These are phyloP conservation scores for Xenotilapia longispinis DNA, from an alignment of 2,113 vertebrate species.

Conservation along the genomic window DNA sequence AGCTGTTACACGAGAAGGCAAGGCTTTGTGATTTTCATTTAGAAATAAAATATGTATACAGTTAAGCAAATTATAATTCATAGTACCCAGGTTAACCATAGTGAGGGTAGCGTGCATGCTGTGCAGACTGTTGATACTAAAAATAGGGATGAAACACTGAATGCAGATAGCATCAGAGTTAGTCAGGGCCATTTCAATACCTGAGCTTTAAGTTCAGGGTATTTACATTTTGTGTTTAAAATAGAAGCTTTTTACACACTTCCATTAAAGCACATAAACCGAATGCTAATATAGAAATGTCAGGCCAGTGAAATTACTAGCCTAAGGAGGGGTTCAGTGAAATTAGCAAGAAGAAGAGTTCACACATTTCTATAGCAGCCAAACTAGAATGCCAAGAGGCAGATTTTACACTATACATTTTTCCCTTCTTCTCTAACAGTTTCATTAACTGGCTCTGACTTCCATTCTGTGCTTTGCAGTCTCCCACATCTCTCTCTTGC, in stretches of 20 bases:
- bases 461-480: neutral
- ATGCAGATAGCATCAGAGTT: neutral
- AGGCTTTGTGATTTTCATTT: neutral
- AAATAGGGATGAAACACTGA: neutral
- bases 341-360: neutral
- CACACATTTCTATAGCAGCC: neutral
- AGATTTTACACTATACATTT: neutral
- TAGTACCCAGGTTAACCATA: neutral
- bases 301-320: neutral
- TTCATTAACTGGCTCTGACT: slow-evolving; percentile 1
- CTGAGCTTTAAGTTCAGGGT: neutral
- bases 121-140: neutral
- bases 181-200: neutral
- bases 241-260: neutral
- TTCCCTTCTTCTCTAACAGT: neutral
- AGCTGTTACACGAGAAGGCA: neutral
- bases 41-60: neutral
- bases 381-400: neutral
- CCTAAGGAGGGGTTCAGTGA: neutral
- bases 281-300: neutral
- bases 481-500: neutral
- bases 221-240: neutral
- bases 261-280: neutral
- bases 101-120: neutral
- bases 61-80: neutral